Evolutionary conservation across 1,140 invertebrate species (phyloP).

Genomic region (Drosophila sp.): DNA sequence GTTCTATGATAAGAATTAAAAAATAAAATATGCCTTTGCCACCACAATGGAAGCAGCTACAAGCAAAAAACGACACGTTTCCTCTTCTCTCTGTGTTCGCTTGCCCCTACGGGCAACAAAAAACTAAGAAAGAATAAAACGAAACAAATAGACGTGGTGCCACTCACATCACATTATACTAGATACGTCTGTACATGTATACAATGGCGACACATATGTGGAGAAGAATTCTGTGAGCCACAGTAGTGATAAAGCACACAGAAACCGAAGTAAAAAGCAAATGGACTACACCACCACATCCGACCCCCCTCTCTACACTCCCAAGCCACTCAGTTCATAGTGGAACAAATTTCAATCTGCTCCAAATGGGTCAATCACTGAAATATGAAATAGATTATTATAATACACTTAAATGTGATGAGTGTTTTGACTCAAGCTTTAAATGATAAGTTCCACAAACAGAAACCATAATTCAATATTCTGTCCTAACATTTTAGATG

Average conservation of each 20-base stretch:
- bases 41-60: conserved; percentile 28
- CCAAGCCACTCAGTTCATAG: conserved; percentile 8
- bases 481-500: no score
- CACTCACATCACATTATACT: conserved; percentile 17
- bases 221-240: conserved; percentile 14
- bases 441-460: no score
- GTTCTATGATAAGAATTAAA: conserved; percentile 47
- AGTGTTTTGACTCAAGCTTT: no score
- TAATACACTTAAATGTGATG: not conserved
- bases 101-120: conserved; percentile 45
- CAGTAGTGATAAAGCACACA: conserved; percentile 48
- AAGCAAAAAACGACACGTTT: conserved; percentile 29
- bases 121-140: not conserved
- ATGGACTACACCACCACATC: conserved; percentile 33
- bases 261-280: conserved; percentile 12
- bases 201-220: not conserved
- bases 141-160: conserved; percentile 47
- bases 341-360: conserved; percentile 33
- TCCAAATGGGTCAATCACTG: not conserved
- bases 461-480: no score
- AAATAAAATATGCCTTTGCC: conserved; percentile 14
- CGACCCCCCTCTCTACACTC: not conserved
- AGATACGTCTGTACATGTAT: conserved; percentile 5
- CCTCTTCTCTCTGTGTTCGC: not conserved
- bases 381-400: not conserved